Evolutionary conservation across 2,888 invertebrate genomes (phyloP).

Genomic region (Alcis repandata): DNA sequence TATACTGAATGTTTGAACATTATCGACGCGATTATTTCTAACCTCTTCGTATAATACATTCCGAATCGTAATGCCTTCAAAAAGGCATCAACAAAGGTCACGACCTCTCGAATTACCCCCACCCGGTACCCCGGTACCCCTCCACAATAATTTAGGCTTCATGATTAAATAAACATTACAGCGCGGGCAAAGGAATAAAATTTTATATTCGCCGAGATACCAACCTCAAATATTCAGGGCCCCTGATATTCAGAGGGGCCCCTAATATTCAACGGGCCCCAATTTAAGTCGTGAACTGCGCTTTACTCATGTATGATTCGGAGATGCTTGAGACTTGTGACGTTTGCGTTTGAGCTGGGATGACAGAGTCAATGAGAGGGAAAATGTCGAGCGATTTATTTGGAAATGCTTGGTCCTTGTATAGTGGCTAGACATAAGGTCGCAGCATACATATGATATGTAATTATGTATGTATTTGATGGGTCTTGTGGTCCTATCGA

Average conservation of each 20-base stretch:
- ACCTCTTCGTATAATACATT: slow-evolving; percentile 3
- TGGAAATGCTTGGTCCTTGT: not conserved
- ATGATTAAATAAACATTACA: slow-evolving; percentile 52
- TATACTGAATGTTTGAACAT: too few species aligned
- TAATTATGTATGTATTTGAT: too few species aligned
- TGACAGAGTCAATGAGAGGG: not conserved
- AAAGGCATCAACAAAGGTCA: slow-evolving; percentile 25
- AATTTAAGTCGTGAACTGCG: slow-evolving; percentile 17
- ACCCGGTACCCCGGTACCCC: slow-evolving; percentile 25
- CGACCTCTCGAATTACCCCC: slow-evolving; percentile 27
- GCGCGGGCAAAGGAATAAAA: slow-evolving; percentile 47
- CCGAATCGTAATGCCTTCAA: slow-evolving; percentile 6
- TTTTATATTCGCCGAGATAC: slow-evolving; percentile 51
- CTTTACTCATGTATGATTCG: slow-evolving; percentile 25
- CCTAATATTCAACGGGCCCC: slow-evolving; percentile 10
- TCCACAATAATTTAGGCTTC: slow-evolving; percentile 42
- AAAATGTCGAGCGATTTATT: not conserved
- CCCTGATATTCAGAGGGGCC: slow-evolving; percentile 14
- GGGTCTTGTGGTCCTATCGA: too few species aligned
- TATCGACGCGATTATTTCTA: not conserved
- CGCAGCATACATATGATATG: too few species aligned
- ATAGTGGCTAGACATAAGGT: not conserved
- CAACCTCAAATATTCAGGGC: slow-evolving; percentile 49
- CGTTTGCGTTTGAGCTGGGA: not conserved
- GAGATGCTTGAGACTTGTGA: slow-evolving; percentile 13